A percentile compares a stretch with the other conserved stretches of the same genome.
These are phyloP conservation scores for Echiichthys vipera DNA, from an alignment of 2,797 vertebrate genomes.

Conservation along the genomic window DNA sequence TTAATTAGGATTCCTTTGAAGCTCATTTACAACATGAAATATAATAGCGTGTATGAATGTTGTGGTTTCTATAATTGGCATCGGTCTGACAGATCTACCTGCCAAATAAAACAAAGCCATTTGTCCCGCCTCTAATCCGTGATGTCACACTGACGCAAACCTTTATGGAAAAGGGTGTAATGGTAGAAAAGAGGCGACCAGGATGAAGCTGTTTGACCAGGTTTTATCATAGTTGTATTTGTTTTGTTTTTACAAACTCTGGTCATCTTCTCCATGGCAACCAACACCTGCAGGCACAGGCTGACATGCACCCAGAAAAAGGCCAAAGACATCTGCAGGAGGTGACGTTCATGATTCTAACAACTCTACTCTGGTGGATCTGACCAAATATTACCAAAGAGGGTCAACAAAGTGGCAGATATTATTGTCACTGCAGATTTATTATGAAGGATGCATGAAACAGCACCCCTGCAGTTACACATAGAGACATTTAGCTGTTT, in stretches of 20 bases:
- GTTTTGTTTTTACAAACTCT: background rate
- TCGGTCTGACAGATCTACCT: background rate
- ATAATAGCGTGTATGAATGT: background rate
- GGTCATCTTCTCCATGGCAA: background rate
- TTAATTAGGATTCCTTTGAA: background rate
- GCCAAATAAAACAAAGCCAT: background rate
- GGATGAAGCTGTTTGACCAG: background rate
- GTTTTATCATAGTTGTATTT: background rate
- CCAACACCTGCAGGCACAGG: background rate
- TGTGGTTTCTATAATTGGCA: conserved; percentile 5
- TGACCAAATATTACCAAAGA: conserved; percentile 17
- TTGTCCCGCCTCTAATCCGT: conserved; percentile 1
- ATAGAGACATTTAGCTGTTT: background rate
- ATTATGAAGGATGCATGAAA: background rate
- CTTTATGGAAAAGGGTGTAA: background rate
- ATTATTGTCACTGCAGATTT: conserved; percentile 11
- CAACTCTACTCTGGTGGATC: conserved; percentile 9
- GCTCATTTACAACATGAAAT: background rate
- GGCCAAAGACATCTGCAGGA: background rate
- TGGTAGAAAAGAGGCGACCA: background rate
- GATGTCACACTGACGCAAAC: conserved; percentile 19
- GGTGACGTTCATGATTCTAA: background rate
- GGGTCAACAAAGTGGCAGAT: conserved; percentile 29
- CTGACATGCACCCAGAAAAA: background rate
- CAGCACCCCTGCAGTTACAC: background rate